phyloP scores from a whole-genome alignment of 2,888 invertebrate genomes.

The Heliconius sara region DNA sequence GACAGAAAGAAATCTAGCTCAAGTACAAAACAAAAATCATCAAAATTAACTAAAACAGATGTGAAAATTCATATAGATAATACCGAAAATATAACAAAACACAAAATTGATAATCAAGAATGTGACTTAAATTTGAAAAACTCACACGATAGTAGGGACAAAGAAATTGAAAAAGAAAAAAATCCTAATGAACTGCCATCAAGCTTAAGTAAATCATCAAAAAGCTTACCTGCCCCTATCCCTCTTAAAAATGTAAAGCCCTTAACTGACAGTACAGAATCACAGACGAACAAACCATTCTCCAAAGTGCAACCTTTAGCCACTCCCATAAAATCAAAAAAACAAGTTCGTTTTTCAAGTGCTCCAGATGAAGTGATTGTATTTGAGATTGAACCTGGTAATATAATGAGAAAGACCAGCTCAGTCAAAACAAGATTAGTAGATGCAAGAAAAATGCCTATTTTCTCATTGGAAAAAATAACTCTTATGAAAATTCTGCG shows the following conservation, averaged over 20 bases:
- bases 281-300: constrained; percentile 61
- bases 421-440: constrained; percentile 62
- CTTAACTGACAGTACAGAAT: constrained; percentile 52
- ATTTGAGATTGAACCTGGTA: constrained; percentile 75
- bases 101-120: constrained; percentile 29
- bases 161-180: constrained; percentile 26
- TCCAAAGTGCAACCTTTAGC: constrained; percentile 65
- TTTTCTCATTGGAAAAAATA: constrained; percentile 72
- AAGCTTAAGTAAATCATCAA: background rate
- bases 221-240: constrained; percentile 42
- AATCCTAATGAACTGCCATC: constrained; percentile 33
- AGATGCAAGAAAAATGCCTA: constrained; percentile 62
- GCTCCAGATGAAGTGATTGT: constrained; percentile 56
- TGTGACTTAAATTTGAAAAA: constrained; percentile 10
- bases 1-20: constrained; percentile 37
- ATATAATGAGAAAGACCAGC: constrained; percentile 70
- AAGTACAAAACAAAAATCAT: constrained; percentile 28
- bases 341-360: constrained; percentile 68
- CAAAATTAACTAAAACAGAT: background rate
- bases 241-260: constrained; percentile 64
- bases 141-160: constrained; percentile 19
- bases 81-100: background rate
- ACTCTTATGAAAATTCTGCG: constrained; percentile 83
- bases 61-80: background rate
- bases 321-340: constrained; percentile 60